These are phyloP conservation scores for Oncorhynchus mykiss DNA, from an alignment of 2,113 vertebrate genomes.

Conservation along the genomic window DNA sequence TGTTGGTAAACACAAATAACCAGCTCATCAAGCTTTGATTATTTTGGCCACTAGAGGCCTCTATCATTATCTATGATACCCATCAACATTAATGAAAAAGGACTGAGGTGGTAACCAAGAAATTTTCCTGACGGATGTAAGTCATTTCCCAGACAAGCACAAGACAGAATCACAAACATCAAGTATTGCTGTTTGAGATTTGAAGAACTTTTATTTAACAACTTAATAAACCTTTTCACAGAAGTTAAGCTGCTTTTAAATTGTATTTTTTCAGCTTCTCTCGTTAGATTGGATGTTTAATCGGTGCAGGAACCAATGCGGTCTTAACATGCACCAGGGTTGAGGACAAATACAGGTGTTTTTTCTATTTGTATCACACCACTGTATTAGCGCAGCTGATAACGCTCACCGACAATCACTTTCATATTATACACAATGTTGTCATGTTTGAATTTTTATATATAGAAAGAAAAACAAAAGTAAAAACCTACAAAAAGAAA, in stretches of 20 bases:
- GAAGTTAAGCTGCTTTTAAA: constrained; percentile 35
- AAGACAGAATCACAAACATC: not conserved
- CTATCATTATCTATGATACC: too few species aligned
- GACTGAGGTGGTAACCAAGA: too few species aligned
- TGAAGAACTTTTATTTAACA: constrained; percentile 52
- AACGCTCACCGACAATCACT: constrained; percentile 82
- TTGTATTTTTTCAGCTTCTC: not conserved
- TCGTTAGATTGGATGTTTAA: constrained; percentile 19
- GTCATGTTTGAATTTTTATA: constrained; percentile 79
- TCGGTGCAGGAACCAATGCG: constrained; percentile 41
- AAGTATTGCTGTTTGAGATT: constrained; percentile 16
- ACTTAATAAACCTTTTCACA: constrained; percentile 46
- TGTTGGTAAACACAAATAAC: too few species aligned
- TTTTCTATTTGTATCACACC: constrained; percentile 78
- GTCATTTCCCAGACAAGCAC: not conserved
- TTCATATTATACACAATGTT: constrained; percentile 80
- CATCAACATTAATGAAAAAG: too few species aligned
- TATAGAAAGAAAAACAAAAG: constrained; percentile 66
- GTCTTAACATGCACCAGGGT: constrained; percentile 82
- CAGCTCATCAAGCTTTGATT: too few species aligned
- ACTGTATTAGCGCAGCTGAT: constrained; percentile 86
- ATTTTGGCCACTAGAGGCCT: too few species aligned
- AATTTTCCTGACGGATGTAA: not conserved
- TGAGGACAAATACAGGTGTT: constrained; percentile 79
- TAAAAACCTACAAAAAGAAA: constrained; percentile 80